Base-by-base conservation (phyloP, 2,888 invertebrate genomes). In the Zhuqinia jingwanae region DNA sequence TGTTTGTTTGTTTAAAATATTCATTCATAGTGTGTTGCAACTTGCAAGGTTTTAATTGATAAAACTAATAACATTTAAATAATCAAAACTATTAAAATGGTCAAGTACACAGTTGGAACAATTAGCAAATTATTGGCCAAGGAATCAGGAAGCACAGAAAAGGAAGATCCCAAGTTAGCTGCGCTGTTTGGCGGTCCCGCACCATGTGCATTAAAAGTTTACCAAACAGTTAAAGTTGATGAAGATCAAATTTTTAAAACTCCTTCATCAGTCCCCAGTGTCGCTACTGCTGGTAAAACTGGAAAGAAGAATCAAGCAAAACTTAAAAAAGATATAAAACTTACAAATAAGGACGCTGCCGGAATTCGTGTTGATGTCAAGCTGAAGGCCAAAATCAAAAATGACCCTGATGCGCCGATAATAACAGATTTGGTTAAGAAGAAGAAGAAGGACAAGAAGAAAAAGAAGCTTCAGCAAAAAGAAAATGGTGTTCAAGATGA, bases 291-390 rank as follows among this genome's bases (percentile, higher is more conserved):
- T 45, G 22, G 10, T 20, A 8, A 10, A 20, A 15, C 10, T 73
- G 15, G 45, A 63, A 20, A 15, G 65, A n/a, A n/a, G n/a, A n/a
- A n/a, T n/a, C n/a, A n/a, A n/a, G n/a, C n/a, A n/a, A n/a, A n/a
- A n/a, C n/a, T n/a, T n/a, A n/a, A n/a, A n/a, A 47, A 79, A 27
- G 27, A 45, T 8, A 1, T 17, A 11, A 58, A 42, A 78, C 30
- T 80, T 10, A 78, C 22, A n/a, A 60, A 82, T 25, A 85, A 85
- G 47, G 88, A 87, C 42, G 87, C 85, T 13, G 87, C 88, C n/a
- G 73, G 63, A 0, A 82, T 88, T 58, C 58, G 85, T 8, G 80
- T 87, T n/a, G 17, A 3, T 63, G 36, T 15, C 27, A 63, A 27
- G 30, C 15, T 80, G 22, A 42, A 78, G 50, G 70, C 80, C 11